A percentile compares a stretch with the other conserved stretches of the same genome.
phyloP scores from a whole-genome alignment of 2,113 vertebrate genomes.

The Garra rufa region DNA sequence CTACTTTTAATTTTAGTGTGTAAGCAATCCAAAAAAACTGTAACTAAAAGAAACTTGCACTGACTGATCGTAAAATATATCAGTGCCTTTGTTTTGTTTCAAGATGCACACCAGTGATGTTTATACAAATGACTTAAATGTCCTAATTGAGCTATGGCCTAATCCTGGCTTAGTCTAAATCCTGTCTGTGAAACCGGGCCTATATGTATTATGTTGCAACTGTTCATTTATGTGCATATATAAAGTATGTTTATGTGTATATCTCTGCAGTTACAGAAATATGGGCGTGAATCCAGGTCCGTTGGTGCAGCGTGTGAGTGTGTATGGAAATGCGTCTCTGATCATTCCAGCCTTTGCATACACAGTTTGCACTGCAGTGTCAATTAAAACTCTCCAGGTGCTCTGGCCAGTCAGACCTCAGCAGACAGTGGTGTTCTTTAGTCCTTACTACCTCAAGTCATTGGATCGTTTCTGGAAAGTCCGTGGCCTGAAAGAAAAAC shows the following conservation, averaged over 20 bases:
- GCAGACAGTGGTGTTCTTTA: constrained; percentile 4
- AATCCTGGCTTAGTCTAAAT: too few species aligned
- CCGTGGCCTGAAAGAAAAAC: neutral
- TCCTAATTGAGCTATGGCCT: too few species aligned
- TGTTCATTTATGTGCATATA: too few species aligned
- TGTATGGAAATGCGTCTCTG: neutral
- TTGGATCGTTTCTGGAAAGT: neutral
- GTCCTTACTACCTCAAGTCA: neutral
- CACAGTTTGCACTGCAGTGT: neutral
- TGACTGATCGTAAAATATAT: too few species aligned
- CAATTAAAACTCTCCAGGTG: neutral
- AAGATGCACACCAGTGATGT: too few species aligned
- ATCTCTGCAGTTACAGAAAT: neutral
- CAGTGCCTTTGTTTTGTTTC: too few species aligned
- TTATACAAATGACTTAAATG: too few species aligned
- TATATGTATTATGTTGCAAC: neutral
- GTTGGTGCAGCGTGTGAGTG: neutral
- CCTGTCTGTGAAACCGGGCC: too few species aligned
- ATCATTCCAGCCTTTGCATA: neutral
- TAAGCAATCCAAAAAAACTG: too few species aligned
- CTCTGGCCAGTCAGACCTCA: neutral
- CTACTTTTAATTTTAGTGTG: too few species aligned
- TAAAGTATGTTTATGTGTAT: neutral
- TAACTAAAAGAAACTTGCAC: too few species aligned
- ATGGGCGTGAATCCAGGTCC: neutral